These are phyloP conservation scores for Nycticryphes semicollaris DNA, from an alignment of 2,113 vertebrate genomes.

Conservation along the genomic window DNA sequence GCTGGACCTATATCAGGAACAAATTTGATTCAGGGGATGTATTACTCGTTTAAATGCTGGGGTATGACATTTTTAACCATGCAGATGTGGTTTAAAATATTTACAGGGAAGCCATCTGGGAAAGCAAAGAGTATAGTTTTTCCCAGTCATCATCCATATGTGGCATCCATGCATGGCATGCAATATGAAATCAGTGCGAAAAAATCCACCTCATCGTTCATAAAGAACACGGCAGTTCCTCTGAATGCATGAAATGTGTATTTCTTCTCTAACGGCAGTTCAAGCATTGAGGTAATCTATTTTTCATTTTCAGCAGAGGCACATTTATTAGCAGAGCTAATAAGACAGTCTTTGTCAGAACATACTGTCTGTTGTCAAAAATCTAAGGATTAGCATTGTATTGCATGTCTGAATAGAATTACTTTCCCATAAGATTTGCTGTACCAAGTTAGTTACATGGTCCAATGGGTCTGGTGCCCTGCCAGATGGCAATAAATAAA, in stretches of 20 bases:
- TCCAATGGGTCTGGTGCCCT: background rate
- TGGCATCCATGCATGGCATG: background rate
- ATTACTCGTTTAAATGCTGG: background rate
- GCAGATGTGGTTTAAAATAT: background rate
- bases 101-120: background rate
- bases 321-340: conserved; percentile 53
- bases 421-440: conserved; percentile 10
- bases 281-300: background rate
- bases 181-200: background rate
- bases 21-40: background rate
- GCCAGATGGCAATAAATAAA: conserved; percentile 9
- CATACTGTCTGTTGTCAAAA: conserved; percentile 11
- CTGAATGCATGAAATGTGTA: background rate
- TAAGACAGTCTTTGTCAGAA: conserved; percentile 36
- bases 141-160: background rate
- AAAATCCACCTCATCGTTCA: background rate
- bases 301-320: conserved; percentile 28
- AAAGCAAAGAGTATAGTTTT: background rate
- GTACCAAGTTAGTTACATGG: conserved; percentile 20
- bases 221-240: background rate
- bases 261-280: background rate
- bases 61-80: conserved; percentile 2
- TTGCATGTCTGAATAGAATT: conserved; percentile 9
- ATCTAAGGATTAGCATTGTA: conserved; percentile 38
- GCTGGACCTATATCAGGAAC: background rate